Base-by-base conservation (phyloP, 2,888 invertebrate species). In the Sicus ferrugineus region DNA sequence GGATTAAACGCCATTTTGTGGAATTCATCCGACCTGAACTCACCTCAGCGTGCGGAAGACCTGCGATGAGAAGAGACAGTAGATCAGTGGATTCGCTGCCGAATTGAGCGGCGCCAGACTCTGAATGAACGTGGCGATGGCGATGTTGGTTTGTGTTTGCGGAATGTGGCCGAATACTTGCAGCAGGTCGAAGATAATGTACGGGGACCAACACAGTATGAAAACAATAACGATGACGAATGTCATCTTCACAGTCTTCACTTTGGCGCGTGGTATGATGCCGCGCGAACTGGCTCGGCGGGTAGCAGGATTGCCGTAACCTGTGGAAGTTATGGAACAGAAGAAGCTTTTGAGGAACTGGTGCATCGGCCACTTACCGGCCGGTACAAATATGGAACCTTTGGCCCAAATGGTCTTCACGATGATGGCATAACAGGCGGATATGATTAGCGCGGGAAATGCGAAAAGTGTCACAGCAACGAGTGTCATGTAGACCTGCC, bases 241-340 rank as follows among this genome's bases (percentile, higher is more conserved):
- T 0, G 97, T 97, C 96, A 97, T 97, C 86, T 97, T 97, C 73
- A 97, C 95, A 19, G 96, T 97, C 88, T 97, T 97, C 78, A 97
- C 95, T 87, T 97, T 97, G 38, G 97, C 97, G 73, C 94, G 90
- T 0, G 97, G 97, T 80, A 97, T 97, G 72, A 97, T 91, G 56
- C 97, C 97, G 63, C 96, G 88, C 28, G 96, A 96, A 82, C 96
- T 96, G 1, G 95, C 95, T 59, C 95, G 88, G 52, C 93, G 87
- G 34, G 90, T 90, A 73, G 89, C 87, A 7, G 87, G 87, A 72
- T 88, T 81, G 2, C 76, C 76, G 70, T 86, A 87, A 3, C 79
- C 81, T 54, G 14, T 52, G 16, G 26, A 26, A 58, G 6, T 21
- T 28, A 28, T 58, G 28, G 26, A 28, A 34, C 3, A 7, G 38